phyloP scores from a whole-genome alignment of 2,888 invertebrate species.

The Heliconius ismenius region DNA sequence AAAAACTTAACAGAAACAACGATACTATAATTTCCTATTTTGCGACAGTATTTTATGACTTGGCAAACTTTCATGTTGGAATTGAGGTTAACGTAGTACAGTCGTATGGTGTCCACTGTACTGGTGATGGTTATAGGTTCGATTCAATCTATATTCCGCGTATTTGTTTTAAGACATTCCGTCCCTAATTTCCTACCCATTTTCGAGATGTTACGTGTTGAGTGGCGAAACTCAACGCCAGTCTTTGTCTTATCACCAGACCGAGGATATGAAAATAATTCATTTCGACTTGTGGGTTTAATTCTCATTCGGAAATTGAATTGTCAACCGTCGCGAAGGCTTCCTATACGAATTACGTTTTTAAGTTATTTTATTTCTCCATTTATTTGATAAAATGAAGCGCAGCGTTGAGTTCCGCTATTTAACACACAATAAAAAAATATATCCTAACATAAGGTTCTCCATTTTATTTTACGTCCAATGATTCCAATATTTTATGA shows the following conservation, averaged over 20 bases:
- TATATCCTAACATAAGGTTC: neutral
- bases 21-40: conserved; percentile 22
- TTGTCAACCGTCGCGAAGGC: too few species aligned
- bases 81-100: neutral
- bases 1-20: conserved; percentile 12
- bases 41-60: conserved; percentile 20
- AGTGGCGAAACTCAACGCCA: neutral
- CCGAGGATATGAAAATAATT: neutral
- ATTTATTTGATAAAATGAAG: neutral
- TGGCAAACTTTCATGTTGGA: conserved; percentile 9
- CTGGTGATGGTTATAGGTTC: neutral
- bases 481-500: neutral
- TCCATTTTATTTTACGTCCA: neutral
- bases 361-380: too few species aligned
- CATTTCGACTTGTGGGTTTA: too few species aligned
- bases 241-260: neutral
- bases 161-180: too few species aligned
- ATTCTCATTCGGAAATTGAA: too few species aligned
- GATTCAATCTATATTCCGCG: too few species aligned
- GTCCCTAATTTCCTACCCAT: neutral
- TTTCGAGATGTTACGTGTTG: neutral
- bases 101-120: neutral
- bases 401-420: neutral
- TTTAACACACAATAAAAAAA: neutral
- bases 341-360: too few species aligned